Evolutionary conservation across 1,140 invertebrate genomes (phyloP).

Genomic region (Meloidogyne floridensis): DNA sequence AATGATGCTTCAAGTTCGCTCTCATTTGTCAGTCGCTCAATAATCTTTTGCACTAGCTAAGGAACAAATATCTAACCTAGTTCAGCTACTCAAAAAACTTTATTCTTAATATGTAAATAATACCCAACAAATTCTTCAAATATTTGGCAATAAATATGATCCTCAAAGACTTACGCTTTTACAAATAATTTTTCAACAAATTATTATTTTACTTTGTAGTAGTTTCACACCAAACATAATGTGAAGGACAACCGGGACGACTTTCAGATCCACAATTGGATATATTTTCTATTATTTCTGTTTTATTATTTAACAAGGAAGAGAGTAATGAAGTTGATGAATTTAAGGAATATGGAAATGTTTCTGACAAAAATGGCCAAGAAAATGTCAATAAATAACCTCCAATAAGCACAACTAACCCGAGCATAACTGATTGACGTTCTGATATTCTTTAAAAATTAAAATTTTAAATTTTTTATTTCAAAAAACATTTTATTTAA

Average conservation of each 20-base stretch:
- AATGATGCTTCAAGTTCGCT: too few relatives aligned
- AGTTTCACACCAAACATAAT: constrained; percentile 45
- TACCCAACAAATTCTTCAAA: too few relatives aligned
- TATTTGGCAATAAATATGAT: too few relatives aligned
- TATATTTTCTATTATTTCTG: background rate
- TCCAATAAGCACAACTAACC: constrained; percentile 24
- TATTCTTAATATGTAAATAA: too few relatives aligned
- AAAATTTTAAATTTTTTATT: background rate
- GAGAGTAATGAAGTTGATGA: background rate
- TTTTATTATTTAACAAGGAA: background rate
- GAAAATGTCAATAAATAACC: constrained; percentile 52
- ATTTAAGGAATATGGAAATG: constrained; percentile 34
- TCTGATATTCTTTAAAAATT: constrained; percentile 40
- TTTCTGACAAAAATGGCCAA: constrained; percentile 53
- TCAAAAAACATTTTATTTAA: constrained; percentile 44
- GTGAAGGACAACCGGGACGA: constrained; percentile 42
- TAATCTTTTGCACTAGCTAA: too few relatives aligned
- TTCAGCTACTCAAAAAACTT: too few relatives aligned
- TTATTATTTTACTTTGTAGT: background rate
- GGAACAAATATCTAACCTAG: too few relatives aligned
- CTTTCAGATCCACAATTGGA: constrained; percentile 16
- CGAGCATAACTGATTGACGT: constrained; percentile 22
- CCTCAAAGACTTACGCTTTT: too few relatives aligned
- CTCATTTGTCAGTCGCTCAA: too few relatives aligned
- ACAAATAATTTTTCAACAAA: background rate